A percentile compares a stretch with the other conserved stretches of the same genome.
phyloP scores from a whole-genome alignment of 1,140 invertebrate species.

The Chionoecetes opilio region DNA sequence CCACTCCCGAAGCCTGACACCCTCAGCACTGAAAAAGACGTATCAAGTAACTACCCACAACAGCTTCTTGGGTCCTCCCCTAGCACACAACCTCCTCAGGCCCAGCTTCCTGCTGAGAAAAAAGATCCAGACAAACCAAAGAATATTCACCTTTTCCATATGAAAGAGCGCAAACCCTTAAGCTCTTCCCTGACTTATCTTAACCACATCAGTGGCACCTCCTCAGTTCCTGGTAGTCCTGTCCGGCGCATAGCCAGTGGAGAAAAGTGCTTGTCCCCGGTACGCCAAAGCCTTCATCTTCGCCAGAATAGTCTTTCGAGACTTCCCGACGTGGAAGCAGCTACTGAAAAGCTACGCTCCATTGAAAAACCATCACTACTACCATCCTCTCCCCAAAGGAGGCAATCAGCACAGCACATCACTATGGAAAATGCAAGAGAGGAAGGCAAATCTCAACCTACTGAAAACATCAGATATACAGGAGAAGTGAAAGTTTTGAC shows the following conservation, averaged over 20 bases:
- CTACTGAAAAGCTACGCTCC: neutral
- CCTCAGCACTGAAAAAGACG: neutral
- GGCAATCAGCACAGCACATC: neutral
- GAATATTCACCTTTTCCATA: conserved; percentile 51
- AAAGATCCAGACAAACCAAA: conserved; percentile 63
- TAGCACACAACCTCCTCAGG: neutral
- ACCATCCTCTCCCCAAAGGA: neutral
- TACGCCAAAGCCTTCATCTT: neutral
- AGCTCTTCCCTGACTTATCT: conserved; percentile 74
- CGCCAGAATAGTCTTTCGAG: conserved; percentile 60
- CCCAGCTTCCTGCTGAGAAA: conserved; percentile 38
- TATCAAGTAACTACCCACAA: conserved; percentile 18
- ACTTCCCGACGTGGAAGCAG: conserved; percentile 43
- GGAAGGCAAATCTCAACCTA: neutral
- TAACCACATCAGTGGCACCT: conserved; percentile 64
- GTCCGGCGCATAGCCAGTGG: conserved; percentile 4
- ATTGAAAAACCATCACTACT: neutral
- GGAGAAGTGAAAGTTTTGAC: conserved; percentile 73
- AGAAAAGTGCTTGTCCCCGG: conserved; percentile 59
- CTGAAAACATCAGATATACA: conserved; percentile 52
- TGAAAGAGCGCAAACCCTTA: conserved; percentile 72
- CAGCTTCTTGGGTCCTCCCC: conserved; percentile 49
- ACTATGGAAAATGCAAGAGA: neutral
- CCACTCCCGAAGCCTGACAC: conserved; percentile 22
- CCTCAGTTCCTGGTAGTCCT: conserved; percentile 63